Conservation (phyloP, 2,888 invertebrate species). For the Platycheirus rosarum region DNA sequence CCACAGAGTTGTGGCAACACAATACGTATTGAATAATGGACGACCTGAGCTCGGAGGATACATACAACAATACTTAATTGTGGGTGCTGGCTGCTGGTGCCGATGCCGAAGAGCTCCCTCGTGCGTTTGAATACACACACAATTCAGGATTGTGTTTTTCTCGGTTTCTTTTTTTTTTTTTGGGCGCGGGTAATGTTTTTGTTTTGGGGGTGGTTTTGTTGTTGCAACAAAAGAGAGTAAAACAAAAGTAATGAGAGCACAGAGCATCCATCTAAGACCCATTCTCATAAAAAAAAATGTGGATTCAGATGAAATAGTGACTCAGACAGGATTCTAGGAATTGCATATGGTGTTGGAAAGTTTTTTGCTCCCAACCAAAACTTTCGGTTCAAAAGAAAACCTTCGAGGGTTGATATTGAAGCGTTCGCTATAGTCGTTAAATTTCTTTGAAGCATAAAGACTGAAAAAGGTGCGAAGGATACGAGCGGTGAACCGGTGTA, state of each 20-base stretch:
- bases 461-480: too few species aligned
- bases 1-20: not conserved
- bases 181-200: constrained; percentile 7
- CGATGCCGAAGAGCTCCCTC: constrained; percentile 24
- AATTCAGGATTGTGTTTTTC: not conserved
- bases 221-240: constrained; percentile 21
- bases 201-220: not conserved
- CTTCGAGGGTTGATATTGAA: too few species aligned
- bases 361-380: too few species aligned
- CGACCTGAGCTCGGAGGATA: constrained; percentile 24
- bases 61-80: constrained; percentile 33
- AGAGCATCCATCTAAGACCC: not conserved
- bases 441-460: too few species aligned
- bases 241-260: constrained; percentile 31
- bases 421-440: too few species aligned
- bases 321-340: constrained; percentile 30
- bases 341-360: constrained; percentile 9
- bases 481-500: constrained; percentile 25
- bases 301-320: constrained; percentile 21
- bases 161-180: not conserved
- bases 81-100: too few species aligned
- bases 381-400: too few species aligned
- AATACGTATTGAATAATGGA: not conserved
- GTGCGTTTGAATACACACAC: constrained; percentile 51
- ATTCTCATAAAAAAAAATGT: not conserved